Evolutionary conservation across 2,888 invertebrate genomes (phyloP).

Genomic region (Tromatobia lineatoria): DNA sequence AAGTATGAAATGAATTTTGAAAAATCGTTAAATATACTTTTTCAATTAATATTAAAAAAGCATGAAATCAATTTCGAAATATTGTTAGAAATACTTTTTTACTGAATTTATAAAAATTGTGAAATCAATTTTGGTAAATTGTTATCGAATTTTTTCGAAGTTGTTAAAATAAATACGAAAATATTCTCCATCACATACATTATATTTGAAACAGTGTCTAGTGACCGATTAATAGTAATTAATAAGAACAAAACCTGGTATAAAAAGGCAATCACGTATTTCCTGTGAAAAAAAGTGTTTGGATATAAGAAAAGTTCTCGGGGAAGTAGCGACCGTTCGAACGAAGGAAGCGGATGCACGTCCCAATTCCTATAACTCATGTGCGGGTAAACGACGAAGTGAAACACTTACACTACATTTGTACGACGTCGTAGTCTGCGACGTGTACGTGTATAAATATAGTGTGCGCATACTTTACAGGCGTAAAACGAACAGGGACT

Average conservation of each 20-base stretch:
- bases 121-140: too few relatives aligned
- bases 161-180: conserved; percentile 1
- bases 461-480: neutral
- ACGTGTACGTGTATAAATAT: conserved; percentile 39
- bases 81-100: too few relatives aligned
- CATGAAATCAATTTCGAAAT: too few relatives aligned
- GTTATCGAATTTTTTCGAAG: neutral
- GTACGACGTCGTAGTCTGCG: conserved; percentile 40
- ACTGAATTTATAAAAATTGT: too few relatives aligned
- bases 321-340: conserved; percentile 58
- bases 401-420: conserved; percentile 68
- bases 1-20: too few relatives aligned
- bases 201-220: neutral
- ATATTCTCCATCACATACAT: neutral
- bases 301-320: conserved; percentile 49
- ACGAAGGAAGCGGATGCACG: conserved; percentile 78
- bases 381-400: conserved; percentile 71
- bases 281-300: neutral
- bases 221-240: neutral
- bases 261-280: neutral
- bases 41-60: too few relatives aligned
- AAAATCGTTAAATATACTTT: too few relatives aligned
- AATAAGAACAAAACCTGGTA: neutral
- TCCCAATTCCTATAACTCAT: conserved; percentile 76
- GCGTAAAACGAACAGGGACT: conserved; percentile 3